phyloP scores from a whole-genome alignment of 2,113 vertebrate species.

The Zapornia atra region DNA sequence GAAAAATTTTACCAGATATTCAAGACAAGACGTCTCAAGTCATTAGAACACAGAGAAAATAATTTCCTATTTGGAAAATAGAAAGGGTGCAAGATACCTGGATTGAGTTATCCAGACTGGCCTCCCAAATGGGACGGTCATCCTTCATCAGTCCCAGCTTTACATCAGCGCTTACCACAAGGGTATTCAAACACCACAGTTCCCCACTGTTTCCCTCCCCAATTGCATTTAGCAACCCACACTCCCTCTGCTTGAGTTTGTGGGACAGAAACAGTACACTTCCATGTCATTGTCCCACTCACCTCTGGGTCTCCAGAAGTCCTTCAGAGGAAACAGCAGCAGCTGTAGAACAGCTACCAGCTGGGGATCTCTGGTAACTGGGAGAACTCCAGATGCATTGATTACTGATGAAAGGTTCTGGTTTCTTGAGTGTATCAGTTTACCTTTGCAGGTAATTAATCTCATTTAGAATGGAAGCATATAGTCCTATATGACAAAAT shows the following conservation, averaged over 20 bases:
- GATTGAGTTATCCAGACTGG: neutral
- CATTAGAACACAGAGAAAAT: neutral
- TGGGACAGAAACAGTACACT: neutral
- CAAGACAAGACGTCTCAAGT: neutral
- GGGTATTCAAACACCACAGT: neutral
- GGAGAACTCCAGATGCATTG: neutral
- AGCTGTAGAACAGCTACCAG: neutral
- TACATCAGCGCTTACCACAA: too few species aligned
- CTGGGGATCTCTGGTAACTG: neutral
- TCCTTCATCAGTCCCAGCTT: rapidly evolving
- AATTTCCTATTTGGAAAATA: neutral
- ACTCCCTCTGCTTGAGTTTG: rapidly evolving
- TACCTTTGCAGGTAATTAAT: neutral
- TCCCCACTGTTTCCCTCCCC: neutral
- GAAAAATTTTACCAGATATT: neutral
- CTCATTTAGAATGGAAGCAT: neutral
- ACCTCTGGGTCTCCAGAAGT: neutral
- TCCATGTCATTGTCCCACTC: neutral
- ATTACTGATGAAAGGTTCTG: neutral
- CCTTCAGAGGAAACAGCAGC: neutral
- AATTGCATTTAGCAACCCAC: neutral
- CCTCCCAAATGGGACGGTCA: neutral
- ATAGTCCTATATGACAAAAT: neutral
- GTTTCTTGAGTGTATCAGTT: neutral
- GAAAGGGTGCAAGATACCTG: neutral